A percentile compares a stretch with the other conserved stretches of the same genome.
Evolutionary conservation across 2,888 invertebrate genomes (phyloP).

Genomic region (Drosophila affinis): DNA sequence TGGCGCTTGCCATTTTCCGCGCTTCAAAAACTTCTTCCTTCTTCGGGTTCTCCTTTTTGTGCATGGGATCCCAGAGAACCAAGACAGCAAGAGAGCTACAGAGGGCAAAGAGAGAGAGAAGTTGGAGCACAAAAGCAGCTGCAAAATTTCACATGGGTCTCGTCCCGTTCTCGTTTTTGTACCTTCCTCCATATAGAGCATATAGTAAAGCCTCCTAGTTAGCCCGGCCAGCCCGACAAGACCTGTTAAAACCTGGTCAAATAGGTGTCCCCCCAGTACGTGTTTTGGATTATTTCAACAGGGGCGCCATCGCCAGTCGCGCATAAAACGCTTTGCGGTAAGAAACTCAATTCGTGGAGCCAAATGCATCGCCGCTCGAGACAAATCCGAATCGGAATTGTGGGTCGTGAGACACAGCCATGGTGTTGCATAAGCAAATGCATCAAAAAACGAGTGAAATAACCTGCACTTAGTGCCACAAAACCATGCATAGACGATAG

Average conservation of each 20-base stretch:
- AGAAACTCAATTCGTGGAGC: slow-evolving; percentile 32
- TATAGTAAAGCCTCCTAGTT: slow-evolving; percentile 2
- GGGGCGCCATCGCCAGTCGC: slow-evolving; percentile 37
- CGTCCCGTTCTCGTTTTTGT: slow-evolving; percentile 29
- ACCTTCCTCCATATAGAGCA: slow-evolving; percentile 21
- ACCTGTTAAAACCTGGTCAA: slow-evolving; percentile 2
- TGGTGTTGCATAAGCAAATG: slow-evolving; percentile 31
- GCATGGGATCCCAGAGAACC: slow-evolving; percentile 24
- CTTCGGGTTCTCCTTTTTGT: slow-evolving; percentile 8
- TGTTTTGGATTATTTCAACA: slow-evolving; percentile 73
- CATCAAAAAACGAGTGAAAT: slow-evolving; percentile 15
- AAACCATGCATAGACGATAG: slow-evolving; percentile 21
- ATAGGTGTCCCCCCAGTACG: slow-evolving; percentile 50
- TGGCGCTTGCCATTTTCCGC: slow-evolving; percentile 78
- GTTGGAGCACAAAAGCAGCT: slow-evolving; percentile 40
- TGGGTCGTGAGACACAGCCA: slow-evolving; percentile 32
- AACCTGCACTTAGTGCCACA: slow-evolving; percentile 15
- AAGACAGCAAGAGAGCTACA: slow-evolving; percentile 20
- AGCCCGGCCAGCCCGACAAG: neutral
- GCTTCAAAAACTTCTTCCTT: slow-evolving; percentile 50
- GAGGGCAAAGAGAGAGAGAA: slow-evolving; percentile 1
- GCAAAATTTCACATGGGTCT: slow-evolving; percentile 35
- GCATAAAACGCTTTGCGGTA: slow-evolving; percentile 28
- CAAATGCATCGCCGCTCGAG: slow-evolving; percentile 23
- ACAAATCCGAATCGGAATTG: slow-evolving; percentile 16